Evolutionary conservation across 2,888 invertebrate genomes (phyloP), one percentile per base, ranked within the genome.

Genomic region (Drosophila leonis): DNA sequence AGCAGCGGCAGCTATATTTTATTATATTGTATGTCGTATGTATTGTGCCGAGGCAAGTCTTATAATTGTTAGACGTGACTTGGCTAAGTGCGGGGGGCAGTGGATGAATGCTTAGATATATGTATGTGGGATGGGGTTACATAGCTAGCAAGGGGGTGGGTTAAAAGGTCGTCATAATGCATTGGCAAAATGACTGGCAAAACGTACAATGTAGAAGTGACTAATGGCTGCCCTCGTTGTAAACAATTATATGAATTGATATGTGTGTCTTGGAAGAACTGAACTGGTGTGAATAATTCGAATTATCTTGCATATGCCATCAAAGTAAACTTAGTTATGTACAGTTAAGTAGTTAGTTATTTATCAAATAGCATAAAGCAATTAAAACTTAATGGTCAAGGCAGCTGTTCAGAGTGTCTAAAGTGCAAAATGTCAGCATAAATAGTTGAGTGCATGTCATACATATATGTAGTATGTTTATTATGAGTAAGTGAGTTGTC

Each of bases 1-100:
- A 42, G 55, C 59, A 52, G n/a, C 64, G 51, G 42, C 57, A 61
- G 81, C 80, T 72, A 82, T 83, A 88, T 84, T 86, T 86, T 88
- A 88, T 83, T 81, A 80, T 82, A 70, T 74, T 75, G 55, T 80
- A 62, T 72, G 61, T 74, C 76, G 76, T 78, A 13, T 64, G 44
- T 49, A 56, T 63, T 60, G 27, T 79, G 75, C 77, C 75, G 73
- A 75, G 63, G 66, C 68, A 48, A 70, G 80, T 82, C 79, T 76
- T 85, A 69, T 83, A 81, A 85, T 85, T 81, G 75, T 79, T 74
- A 64, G 61, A 75, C 66, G 61, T 63, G 31, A 37, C 52, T 55
- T 59, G 46, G 46, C 35, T 9, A 27, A 37, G 57, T 31, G 31
- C 6, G 55, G 20, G 37, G 13, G 31, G 31, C 6, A 46, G 20